Evolutionary conservation across 1,140 invertebrate genomes (phyloP).

Genomic region (Galleria mellonella): DNA sequence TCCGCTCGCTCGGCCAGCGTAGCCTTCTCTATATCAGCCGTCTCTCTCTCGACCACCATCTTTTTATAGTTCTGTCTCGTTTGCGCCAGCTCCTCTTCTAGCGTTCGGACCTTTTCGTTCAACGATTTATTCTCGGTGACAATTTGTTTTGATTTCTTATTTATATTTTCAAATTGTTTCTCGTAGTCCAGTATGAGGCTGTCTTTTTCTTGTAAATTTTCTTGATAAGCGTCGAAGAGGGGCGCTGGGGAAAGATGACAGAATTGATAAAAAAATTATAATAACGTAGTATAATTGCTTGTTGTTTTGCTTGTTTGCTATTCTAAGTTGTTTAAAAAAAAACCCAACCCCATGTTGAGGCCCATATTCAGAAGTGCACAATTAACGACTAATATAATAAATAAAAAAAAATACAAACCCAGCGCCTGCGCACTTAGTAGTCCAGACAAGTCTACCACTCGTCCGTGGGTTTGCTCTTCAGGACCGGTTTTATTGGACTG

Average conservation of each 20-base stretch:
- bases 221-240: slow-evolving; percentile 80
- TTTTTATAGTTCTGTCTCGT: slow-evolving; percentile 68
- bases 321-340: too few relatives aligned
- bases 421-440: slow-evolving; percentile 58
- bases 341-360: too few relatives aligned
- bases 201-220: slow-evolving; percentile 80
- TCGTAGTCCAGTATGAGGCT: slow-evolving; percentile 78
- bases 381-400: background rate
- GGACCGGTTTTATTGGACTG: slow-evolving; percentile 13
- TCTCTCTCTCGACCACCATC: slow-evolving; percentile 70
- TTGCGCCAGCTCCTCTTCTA: slow-evolving; percentile 74
- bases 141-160: slow-evolving; percentile 77
- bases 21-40: slow-evolving; percentile 77
- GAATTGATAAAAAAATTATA: too few relatives aligned
- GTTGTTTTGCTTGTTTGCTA: too few relatives aligned
- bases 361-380: too few relatives aligned
- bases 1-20: slow-evolving; percentile 73
- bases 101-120: slow-evolving; percentile 50
- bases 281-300: too few relatives aligned
- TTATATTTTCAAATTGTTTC: slow-evolving; percentile 77
- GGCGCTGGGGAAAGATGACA: slow-evolving; percentile 67
- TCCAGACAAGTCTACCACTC: slow-evolving; percentile 48
- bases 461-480: slow-evolving; percentile 24
- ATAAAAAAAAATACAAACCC: slow-evolving; percentile 25
- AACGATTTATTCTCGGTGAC: slow-evolving; percentile 78